phyloP scores from a whole-genome alignment of 2,888 invertebrate species.

The Chelonus formosanus region DNA sequence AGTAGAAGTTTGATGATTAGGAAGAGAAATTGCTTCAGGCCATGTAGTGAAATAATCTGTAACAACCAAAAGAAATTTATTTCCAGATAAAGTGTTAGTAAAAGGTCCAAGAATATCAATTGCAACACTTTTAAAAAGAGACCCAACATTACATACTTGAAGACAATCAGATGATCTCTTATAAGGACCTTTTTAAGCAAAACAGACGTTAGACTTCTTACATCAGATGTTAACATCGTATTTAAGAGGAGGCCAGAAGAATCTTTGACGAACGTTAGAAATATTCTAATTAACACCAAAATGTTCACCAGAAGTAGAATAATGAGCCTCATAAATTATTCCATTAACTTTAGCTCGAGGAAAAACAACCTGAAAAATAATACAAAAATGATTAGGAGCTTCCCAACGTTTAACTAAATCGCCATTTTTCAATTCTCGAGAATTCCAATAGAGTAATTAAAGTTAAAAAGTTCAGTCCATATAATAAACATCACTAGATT shows the following conservation, averaged over 20 bases:
- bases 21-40: slow-evolving; percentile 10
- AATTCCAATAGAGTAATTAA: too few relatives aligned
- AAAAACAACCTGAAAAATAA: too few relatives aligned
- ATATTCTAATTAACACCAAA: slow-evolving; percentile 11
- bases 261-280: slow-evolving; percentile 2
- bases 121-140: slow-evolving; percentile 1
- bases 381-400: too few relatives aligned
- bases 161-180: neutral
- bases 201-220: neutral
- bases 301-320: too few relatives aligned
- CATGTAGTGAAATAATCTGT: slow-evolving; percentile 8
- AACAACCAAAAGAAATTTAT: slow-evolving; percentile 4
- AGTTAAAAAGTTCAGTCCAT: too few relatives aligned
- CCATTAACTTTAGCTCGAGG: too few relatives aligned
- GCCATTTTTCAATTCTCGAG: too few relatives aligned
- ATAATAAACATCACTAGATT: too few relatives aligned
- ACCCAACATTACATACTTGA: neutral
- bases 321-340: too few relatives aligned
- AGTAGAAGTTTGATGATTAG: too few relatives aligned
- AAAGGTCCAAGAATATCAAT: slow-evolving; percentile 2
- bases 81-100: slow-evolving; percentile 1
- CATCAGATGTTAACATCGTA: slow-evolving; percentile 9
- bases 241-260: slow-evolving; percentile 2
- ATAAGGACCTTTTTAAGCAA: neutral
- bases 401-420: too few relatives aligned